Evolutionary conservation across 2,888 invertebrate genomes (phyloP).

Genomic region (Ariolimax columbianus): DNA sequence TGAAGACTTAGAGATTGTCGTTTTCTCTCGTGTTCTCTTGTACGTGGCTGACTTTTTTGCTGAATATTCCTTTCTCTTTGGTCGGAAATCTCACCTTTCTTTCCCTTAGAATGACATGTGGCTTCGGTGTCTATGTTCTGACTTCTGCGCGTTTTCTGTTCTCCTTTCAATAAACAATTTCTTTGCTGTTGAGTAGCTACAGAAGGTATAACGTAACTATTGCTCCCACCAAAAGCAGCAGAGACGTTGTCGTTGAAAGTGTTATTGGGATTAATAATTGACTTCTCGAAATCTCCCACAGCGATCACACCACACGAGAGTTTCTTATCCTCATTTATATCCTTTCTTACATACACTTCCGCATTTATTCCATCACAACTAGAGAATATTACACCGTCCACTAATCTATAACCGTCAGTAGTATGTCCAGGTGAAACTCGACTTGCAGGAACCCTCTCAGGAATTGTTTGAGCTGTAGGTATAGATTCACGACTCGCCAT

Average conservation of each 20-base stretch:
- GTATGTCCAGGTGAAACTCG: neutral
- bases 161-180: neutral
- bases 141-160: neutral
- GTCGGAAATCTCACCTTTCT: neutral
- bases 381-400: no score
- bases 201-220: neutral
- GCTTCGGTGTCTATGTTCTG: neutral
- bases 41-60: neutral
- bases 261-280: neutral
- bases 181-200: neutral
- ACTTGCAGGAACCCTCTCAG: neutral
- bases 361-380: neutral
- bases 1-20: neutral
- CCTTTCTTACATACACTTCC: neutral
- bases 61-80: neutral
- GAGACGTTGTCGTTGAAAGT: neutral
- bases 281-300: neutral
- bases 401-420: neutral
- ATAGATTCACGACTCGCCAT: neutral
- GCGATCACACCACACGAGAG: no score
- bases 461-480: neutral
- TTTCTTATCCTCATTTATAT: no score
- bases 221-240: neutral
- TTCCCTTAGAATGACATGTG: neutral
- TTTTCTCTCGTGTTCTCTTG: neutral